Conservation (phyloP, 2,113 vertebrate genomes). For the Lanius collurio region DNA sequence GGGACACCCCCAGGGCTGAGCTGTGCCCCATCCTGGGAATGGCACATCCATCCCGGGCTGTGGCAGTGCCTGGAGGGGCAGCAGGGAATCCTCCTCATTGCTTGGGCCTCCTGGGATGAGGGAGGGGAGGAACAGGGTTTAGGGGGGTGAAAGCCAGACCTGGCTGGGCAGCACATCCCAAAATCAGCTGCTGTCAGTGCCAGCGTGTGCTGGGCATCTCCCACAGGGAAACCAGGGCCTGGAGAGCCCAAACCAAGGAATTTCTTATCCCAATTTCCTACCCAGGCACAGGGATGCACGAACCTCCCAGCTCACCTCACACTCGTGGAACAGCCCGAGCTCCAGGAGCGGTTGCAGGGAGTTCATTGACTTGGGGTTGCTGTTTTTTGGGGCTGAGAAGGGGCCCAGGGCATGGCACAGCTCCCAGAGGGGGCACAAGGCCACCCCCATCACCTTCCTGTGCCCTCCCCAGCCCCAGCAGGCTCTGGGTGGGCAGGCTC, state of each 20-base stretch:
- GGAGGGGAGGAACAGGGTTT: not conserved
- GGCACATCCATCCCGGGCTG: not conserved
- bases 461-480: not conserved
- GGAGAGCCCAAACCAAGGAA: not conserved
- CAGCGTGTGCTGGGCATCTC: not conserved
- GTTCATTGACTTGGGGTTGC: not conserved
- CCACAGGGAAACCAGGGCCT: not conserved
- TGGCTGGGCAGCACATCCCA: not conserved
- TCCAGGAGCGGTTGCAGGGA: not conserved
- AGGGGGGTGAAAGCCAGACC: not conserved
- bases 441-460: not conserved
- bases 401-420: not conserved
- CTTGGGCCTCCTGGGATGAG: not conserved
- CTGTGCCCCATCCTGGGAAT: not conserved
- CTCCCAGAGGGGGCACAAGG: not conserved
- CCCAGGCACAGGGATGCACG: not conserved
- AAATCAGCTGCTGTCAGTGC: not conserved
- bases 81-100: not conserved
- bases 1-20: not conserved
- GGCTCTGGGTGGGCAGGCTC: not conserved
- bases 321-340: not conserved
- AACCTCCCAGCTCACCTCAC: not conserved
- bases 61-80: not conserved
- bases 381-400: not conserved
- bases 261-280: not conserved